A percentile compares a stretch with the other conserved stretches of the same genome.
phyloP scores from a whole-genome alignment of 2,113 vertebrate genomes.

The Sphaerodactylus townsendi region DNA sequence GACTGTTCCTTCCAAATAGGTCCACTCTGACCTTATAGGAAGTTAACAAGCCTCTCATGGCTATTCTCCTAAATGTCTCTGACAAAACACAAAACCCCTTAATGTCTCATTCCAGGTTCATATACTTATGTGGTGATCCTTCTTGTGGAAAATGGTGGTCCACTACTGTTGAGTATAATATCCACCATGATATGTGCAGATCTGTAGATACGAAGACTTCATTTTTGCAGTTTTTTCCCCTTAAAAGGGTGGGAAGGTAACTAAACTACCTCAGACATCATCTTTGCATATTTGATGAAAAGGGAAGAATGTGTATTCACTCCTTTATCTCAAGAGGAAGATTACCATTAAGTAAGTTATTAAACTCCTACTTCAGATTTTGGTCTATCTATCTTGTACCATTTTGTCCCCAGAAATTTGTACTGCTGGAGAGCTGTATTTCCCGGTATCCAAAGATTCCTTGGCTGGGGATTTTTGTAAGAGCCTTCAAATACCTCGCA shows the following conservation, averaged over 20 bases:
- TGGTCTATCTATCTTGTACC: neutral
- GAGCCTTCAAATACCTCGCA: neutral
- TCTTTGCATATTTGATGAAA: neutral
- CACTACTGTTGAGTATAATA: neutral
- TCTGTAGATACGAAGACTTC: neutral
- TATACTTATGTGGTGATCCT: neutral
- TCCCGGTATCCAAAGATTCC: neutral
- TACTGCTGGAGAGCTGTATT: neutral
- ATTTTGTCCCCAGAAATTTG: neutral
- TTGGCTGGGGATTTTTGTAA: neutral
- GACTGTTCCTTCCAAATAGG: neutral
- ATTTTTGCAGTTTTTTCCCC: neutral
- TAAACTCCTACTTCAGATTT: neutral
- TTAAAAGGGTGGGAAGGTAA: too few species aligned
- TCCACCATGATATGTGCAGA: neutral
- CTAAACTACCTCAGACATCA: neutral
- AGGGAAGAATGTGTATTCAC: neutral
- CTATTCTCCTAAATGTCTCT: neutral
- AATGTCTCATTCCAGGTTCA: neutral
- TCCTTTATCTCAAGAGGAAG: too few species aligned
- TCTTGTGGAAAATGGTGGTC: neutral
- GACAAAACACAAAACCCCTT: neutral
- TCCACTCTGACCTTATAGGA: neutral
- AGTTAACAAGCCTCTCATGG: neutral
- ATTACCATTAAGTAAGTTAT: neutral